Evolutionary conservation across 2,797 vertebrate species (phyloP).

Genomic region (Scarus forsteni): DNA sequence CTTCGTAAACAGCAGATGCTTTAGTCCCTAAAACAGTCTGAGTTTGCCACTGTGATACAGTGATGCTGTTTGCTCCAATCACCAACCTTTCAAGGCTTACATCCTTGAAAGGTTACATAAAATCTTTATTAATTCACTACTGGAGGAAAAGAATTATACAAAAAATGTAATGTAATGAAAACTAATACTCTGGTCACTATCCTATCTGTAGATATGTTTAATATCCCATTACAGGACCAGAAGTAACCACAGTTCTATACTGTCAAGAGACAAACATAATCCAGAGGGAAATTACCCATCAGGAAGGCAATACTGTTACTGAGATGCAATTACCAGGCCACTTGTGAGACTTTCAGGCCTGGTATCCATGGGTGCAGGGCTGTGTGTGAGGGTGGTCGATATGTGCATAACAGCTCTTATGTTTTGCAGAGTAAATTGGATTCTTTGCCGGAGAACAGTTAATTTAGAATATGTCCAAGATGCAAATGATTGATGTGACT

Average conservation of each 20-base stretch:
- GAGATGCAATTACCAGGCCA: slow-evolving; percentile 87
- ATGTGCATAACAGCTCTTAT: slow-evolving; percentile 80
- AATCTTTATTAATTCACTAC: slow-evolving; percentile 82
- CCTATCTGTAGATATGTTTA: slow-evolving; percentile 83
- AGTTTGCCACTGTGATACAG: not conserved
- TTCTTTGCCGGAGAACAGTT: slow-evolving; percentile 80
- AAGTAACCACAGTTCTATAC: slow-evolving; percentile 81
- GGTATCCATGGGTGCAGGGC: slow-evolving; percentile 72
- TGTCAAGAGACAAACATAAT: slow-evolving; percentile 86
- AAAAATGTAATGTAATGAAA: slow-evolving; percentile 82
- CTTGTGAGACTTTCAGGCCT: slow-evolving; percentile 80
- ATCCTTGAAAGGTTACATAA: slow-evolving; percentile 80
- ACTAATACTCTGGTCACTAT: slow-evolving; percentile 77
- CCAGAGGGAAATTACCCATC: slow-evolving; percentile 87
- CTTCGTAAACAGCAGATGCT: too few species aligned
- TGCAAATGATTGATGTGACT: slow-evolving; percentile 84
- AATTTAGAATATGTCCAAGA: slow-evolving; percentile 85
- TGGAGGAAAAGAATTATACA: slow-evolving; percentile 54
- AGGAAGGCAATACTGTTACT: slow-evolving; percentile 85
- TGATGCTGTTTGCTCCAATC: slow-evolving; percentile 40
- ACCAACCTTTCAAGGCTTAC: slow-evolving; percentile 59
- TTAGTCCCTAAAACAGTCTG: too few species aligned
- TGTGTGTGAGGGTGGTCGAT: slow-evolving; percentile 73
- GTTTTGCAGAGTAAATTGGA: slow-evolving; percentile 83
- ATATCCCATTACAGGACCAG: slow-evolving; percentile 83